phyloP scores from a whole-genome alignment of 2,888 invertebrate genomes.

The Hylaea fasciaria region DNA sequence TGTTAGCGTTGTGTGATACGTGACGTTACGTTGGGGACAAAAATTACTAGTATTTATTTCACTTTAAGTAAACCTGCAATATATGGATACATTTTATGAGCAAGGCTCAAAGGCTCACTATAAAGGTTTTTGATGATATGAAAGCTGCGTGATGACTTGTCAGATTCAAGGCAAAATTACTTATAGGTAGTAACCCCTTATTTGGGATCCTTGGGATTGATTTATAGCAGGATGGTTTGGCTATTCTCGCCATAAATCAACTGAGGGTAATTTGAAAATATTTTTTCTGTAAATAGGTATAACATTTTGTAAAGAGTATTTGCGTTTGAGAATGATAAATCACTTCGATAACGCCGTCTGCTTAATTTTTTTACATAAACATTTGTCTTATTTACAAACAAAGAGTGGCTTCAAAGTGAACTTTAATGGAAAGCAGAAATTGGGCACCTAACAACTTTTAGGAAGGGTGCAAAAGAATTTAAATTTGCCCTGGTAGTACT shows the following conservation, averaged over 20 bases:
- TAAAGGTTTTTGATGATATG: constrained; percentile 25
- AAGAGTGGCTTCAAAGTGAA: constrained; percentile 13
- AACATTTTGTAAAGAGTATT: constrained; percentile 15
- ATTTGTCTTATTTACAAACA: constrained; percentile 16
- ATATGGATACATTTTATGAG: constrained; percentile 42
- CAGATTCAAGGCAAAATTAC: constrained; percentile 35
- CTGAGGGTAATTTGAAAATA: constrained; percentile 34
- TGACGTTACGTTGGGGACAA: constrained; percentile 19
- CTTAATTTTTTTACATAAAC: constrained; percentile 7
- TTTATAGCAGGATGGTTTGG: constrained; percentile 47
- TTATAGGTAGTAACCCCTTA: constrained; percentile 26
- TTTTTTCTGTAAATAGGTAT: not conserved
- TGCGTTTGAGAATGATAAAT: constrained; percentile 21
- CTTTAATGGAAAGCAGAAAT: constrained; percentile 20
- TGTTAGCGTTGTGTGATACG: constrained; percentile 18
- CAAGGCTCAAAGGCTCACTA: constrained; percentile 27
- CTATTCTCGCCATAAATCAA: constrained; percentile 46
- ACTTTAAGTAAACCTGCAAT: constrained; percentile 35
- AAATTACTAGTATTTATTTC: constrained; percentile 22
- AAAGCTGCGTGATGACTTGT: constrained; percentile 40
- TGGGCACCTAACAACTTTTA: constrained; percentile 15
- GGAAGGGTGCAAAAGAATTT: constrained; percentile 26
- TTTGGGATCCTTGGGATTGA: constrained; percentile 43
- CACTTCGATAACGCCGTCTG: constrained; percentile 2
- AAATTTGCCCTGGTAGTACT: constrained; percentile 15